Conservation (phyloP, 2,113 vertebrate genomes). For the Clarias magur region DNA sequence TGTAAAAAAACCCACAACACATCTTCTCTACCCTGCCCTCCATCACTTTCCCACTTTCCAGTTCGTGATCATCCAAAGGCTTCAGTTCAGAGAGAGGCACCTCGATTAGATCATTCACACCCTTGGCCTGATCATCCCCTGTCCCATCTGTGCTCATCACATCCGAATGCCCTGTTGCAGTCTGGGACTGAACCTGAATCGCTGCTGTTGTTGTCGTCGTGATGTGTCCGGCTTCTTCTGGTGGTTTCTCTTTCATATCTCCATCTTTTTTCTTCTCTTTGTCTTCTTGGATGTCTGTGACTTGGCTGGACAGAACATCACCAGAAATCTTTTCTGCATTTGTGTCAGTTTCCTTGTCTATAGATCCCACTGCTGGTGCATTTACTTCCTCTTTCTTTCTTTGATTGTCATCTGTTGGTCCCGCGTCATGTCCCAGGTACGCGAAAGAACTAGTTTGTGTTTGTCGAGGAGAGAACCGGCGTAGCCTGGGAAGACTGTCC, state of each 20-base stretch:
- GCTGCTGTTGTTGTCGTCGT: constrained; percentile 63
- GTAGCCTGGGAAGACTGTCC: constrained; percentile 90
- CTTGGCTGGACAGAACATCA: constrained; percentile 35
- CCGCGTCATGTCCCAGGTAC: constrained; percentile 84
- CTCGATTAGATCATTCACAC: constrained; percentile 83
- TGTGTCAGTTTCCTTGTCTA: constrained; percentile 37
- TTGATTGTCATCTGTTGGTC: constrained; percentile 38
- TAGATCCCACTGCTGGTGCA: constrained; percentile 23
- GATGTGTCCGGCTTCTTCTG: constrained; percentile 62
- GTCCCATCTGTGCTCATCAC: constrained; percentile 66
- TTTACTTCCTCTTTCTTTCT: constrained; percentile 45
- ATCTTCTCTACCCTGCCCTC: constrained; percentile 85
- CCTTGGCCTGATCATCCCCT: constrained; percentile 59
- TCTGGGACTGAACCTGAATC: constrained; percentile 79
- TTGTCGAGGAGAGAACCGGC: constrained; percentile 88
- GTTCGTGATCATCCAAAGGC: constrained; percentile 66
- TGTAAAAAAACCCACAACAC: constrained; percentile 98
- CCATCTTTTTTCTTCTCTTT: constrained; percentile 24
- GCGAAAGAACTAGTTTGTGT: constrained; percentile 87
- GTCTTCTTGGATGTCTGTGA: constrained; percentile 34
- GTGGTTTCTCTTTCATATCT: background rate
- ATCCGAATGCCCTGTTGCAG: constrained; percentile 72
- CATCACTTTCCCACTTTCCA: constrained; percentile 71
- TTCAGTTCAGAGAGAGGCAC: constrained; percentile 84
- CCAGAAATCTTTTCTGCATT: constrained; percentile 34